Base-by-base conservation (phyloP, 2,797 vertebrate genomes). In the Myotis findleyi region DNA sequence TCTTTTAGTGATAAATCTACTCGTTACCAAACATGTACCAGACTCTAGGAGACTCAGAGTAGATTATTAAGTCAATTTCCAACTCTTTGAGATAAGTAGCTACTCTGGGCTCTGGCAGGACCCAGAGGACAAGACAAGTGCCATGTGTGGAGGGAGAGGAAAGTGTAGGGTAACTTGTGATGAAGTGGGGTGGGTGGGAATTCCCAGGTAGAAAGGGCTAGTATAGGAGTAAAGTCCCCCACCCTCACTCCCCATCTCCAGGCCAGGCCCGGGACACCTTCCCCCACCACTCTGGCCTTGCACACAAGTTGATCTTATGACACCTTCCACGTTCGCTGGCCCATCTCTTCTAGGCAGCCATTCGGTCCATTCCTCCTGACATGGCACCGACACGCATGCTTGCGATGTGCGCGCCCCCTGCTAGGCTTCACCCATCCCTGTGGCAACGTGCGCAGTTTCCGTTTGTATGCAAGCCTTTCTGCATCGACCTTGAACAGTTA, bases 401-500 rank as follows among this genome's bases (percentile, higher is more conserved):
- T 41, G 79, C 36, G 21, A 17, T 30, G 59, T 76, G 94, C 93
- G 8, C 62, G 73, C 59, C 47, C 53, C 73, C 76, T 91, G 79
- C 73, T 12, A 30, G 53, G 55, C 76, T 92, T 91, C 95, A 93
- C 95, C 92, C 71, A 75, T 82, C 90, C 95, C 96, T 89, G 11
- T 92, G 97, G 66, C 90, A 91, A 79, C 86, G 87, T 91, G 92
- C 30, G 81, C 41, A 11, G 81, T 93, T 96, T 94, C 88, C 51
- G 93, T 89, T 88, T 89, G 68, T 10, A 87, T 72, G 95, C 96
- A 91, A 88, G 92, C 92, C 94, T 96, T 93, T 95, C 93, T 94
- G 55, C 90, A 66, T 89, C 96, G 97, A 97, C 97, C 97, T 97
- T 97, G 95, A 51, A 82, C 82, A 89, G 96, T 96, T 96, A 97